phyloP scores from a whole-genome alignment of 2,113 vertebrate genomes.

The Heptranchias perlo region DNA sequence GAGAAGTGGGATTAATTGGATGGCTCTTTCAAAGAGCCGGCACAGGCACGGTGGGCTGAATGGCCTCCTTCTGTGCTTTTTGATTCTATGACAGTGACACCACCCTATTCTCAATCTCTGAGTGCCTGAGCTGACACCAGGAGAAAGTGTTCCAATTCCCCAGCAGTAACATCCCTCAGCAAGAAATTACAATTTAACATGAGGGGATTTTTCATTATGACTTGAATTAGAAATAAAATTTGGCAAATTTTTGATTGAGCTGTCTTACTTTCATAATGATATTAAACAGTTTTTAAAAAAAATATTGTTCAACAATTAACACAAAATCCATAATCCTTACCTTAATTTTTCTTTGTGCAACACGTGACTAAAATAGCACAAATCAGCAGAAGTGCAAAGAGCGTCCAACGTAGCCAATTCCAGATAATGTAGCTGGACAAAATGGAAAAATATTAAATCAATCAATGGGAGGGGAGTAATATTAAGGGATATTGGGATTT shows the following conservation, averaged over 20 bases:
- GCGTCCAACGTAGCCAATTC: too few species aligned
- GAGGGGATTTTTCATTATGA: background rate
- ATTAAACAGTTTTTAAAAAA: background rate
- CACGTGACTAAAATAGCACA: too few species aligned
- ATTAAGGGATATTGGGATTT: too few species aligned
- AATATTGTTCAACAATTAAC: background rate
- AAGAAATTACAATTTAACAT: background rate
- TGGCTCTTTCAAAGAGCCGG: too few species aligned
- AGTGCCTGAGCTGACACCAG: background rate
- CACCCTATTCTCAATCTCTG: background rate
- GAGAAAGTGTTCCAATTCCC: background rate
- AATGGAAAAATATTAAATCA: too few species aligned
- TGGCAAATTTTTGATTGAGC: background rate
- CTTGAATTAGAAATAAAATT: background rate
- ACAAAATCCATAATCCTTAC: background rate
- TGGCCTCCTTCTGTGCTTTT: background rate
- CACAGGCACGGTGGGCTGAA: too few species aligned
- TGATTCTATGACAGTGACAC: background rate
- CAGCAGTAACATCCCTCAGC: background rate
- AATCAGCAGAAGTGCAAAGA: too few species aligned
- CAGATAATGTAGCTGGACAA: too few species aligned
- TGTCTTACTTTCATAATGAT: background rate
- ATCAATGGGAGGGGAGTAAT: too few species aligned
- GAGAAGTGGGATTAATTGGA: too few species aligned
- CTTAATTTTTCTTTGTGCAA: background rate